Percentiles rank a stretch among this genome's conserved stretches.
These are phyloP conservation scores for Nasalis larvatus DNA, from an alignment of 2,113 vertebrate genomes.

Conservation along the genomic window DNA sequence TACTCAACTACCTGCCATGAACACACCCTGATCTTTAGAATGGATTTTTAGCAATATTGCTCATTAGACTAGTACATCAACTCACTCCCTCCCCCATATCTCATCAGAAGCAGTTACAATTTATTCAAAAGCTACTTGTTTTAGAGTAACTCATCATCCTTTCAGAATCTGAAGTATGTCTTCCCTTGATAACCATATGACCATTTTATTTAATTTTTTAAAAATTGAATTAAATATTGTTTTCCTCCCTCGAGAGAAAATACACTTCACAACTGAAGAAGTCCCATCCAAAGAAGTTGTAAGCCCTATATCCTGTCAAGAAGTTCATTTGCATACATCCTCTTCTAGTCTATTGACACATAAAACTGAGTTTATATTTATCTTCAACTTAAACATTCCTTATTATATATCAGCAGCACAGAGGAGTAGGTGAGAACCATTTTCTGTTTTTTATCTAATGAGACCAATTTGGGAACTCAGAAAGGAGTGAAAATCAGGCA, in stretches of 20 bases:
- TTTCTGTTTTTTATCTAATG: neutral
- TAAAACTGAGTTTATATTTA: conserved; percentile 47
- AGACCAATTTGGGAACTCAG: neutral
- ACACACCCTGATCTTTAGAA: neutral
- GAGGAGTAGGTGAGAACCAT: neutral
- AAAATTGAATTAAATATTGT: conserved; percentile 74
- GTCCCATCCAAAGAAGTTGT: conserved; percentile 43
- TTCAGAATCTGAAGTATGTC: conserved; percentile 59
- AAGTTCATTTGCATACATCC: conserved; percentile 68
- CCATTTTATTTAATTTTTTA: conserved; percentile 78
- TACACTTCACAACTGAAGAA: conserved; percentile 73
- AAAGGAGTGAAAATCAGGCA: neutral
- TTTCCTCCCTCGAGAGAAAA: conserved; percentile 46
- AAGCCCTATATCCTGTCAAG: conserved; percentile 51
- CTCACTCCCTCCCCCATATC: conserved; percentile 36
- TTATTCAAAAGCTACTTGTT: conserved; percentile 75
- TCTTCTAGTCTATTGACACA: conserved; percentile 25
- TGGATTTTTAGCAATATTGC: conserved; percentile 40
- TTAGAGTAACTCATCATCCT: conserved; percentile 73
- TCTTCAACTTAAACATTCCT: neutral
- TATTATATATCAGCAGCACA: neutral
- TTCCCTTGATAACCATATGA: conserved; percentile 32
- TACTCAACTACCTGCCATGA: conserved; percentile 17
- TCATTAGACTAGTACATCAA: conserved; percentile 69
- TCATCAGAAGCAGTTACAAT: conserved; percentile 56